These are phyloP conservation scores for Galaxea fascicularis DNA, from an alignment of 92 coral and sea anemone species.

Conservation along the genomic window DNA sequence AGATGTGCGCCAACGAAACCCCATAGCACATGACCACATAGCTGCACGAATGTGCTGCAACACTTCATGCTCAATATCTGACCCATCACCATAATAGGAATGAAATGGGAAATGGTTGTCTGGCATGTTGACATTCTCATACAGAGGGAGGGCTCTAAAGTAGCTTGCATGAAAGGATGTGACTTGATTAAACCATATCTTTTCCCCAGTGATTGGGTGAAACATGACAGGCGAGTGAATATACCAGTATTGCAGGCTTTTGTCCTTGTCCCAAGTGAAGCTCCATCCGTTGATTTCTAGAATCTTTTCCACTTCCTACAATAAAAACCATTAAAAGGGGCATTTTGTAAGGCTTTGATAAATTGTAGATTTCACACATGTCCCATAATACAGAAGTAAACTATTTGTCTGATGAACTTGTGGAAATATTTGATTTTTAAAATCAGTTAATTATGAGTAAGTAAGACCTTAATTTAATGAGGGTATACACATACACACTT, in stretches of 20 bases:
- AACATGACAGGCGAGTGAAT: slow-evolving; percentile 39
- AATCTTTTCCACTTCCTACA: slow-evolving; percentile 60
- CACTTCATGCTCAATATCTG: slow-evolving; percentile 67
- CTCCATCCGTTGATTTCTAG: slow-evolving; percentile 42
- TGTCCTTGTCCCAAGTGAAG: slow-evolving; percentile 60
- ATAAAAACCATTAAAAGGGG: not conserved
- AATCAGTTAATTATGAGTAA: too few relatives aligned
- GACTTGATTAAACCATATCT: slow-evolving; percentile 67
- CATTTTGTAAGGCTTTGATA: not conserved
- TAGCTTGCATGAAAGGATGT: slow-evolving; percentile 48
- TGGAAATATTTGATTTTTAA: too few relatives aligned
- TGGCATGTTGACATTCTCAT: slow-evolving; percentile 30
- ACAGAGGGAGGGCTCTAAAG: slow-evolving; percentile 48
- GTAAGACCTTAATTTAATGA: too few relatives aligned
- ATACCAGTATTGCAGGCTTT: slow-evolving; percentile 56
- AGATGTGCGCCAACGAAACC: slow-evolving; percentile 63
- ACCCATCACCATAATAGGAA: slow-evolving; percentile 75
- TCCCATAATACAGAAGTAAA: too few relatives aligned
- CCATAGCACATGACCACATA: slow-evolving; percentile 76
- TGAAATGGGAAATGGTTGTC: slow-evolving; percentile 68
- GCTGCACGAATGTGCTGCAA: slow-evolving; percentile 79
- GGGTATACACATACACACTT: too few relatives aligned
- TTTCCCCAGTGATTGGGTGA: slow-evolving; percentile 73
- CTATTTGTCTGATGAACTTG: too few relatives aligned
- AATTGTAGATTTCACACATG: too few relatives aligned